Evolutionary conservation across 2,797 vertebrate species (phyloP), one percentile per base, ranked within the genome.

Genomic region (Phoeniculus purpureus): DNA sequence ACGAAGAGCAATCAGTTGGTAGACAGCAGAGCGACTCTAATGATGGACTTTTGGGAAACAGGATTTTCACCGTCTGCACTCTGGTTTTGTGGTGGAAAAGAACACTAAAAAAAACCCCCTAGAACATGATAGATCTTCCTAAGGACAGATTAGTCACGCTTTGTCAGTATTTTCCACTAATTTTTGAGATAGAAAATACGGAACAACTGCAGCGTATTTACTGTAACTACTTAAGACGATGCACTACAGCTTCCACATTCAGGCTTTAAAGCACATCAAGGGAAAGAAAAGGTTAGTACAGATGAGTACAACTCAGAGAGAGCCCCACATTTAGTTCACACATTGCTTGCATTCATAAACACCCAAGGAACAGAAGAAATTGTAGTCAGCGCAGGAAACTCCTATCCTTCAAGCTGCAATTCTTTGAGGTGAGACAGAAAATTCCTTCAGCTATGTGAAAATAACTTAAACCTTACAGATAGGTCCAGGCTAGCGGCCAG

Each of bases 241-340:
- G 95, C 18, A 97, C 93, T 89, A 98, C 95, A 18, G 96, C 94
- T 88, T 98, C 98, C 40, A 88, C 97, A 94, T 98, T 97, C 29
- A 97, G 15, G 97, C 75, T 98, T 97, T 71, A 97, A 97, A 82
- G 98, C 97, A 78, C 98, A 96, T 61, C 98, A 97, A 97, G 52
- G 99, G 96, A 88, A 98, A 72, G 43, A 16, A 98, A 87, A 97
- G 97, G 37, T 93, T 96, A 77, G 89, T 94, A 67, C 43, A 68
- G 90, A 86, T 60, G 17, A 67, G 56, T 58, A 66, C 20, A 88
- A 91, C 62, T 10, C 2, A 77, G 74, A 61, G 85, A 23, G 6
- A 89, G n/a, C 37, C 85, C 56, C 6, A 27, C 40, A 40, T 61
- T 89, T 85, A 73, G 37, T 14, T 65, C 3, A 0, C 11, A 2